These are phyloP conservation scores for Cervus canadensis DNA, from an alignment of 2,113 vertebrate species.

Conservation along the genomic window DNA sequence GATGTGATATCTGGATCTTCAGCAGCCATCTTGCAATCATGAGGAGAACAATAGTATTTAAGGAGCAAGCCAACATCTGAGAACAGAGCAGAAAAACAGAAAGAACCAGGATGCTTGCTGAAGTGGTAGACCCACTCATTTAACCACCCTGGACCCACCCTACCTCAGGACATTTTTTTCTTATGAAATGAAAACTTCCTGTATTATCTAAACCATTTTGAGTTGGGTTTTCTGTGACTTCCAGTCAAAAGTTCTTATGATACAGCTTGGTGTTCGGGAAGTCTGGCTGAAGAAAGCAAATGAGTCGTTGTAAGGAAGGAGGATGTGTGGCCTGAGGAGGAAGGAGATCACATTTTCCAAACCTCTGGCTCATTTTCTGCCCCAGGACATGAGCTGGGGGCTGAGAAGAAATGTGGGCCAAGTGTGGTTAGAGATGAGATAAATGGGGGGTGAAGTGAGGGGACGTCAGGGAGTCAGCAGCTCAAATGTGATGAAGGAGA, in stretches of 20 bases:
- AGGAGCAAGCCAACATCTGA: neutral
- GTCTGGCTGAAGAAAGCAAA: neutral
- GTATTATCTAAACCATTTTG: neutral
- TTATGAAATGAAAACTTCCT: slow-evolving; percentile 35
- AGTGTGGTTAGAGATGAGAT: neutral
- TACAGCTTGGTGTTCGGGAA: neutral
- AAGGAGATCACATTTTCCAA: slow-evolving; percentile 35
- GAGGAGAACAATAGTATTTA: neutral
- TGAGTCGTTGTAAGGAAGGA: neutral
- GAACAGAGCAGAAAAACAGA: neutral
- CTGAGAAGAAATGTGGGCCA: neutral
- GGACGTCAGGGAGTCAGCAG: neutral
- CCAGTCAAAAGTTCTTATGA: neutral
- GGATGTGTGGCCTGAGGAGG: neutral
- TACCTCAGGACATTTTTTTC: neutral
- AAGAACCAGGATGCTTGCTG: neutral
- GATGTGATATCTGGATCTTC: neutral
- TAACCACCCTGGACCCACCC: neutral
- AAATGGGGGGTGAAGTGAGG: neutral
- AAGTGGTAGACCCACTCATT: neutral
- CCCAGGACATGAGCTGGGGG: neutral
- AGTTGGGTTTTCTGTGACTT: slow-evolving; percentile 1
- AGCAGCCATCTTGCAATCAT: neutral
- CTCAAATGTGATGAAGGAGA: neutral
- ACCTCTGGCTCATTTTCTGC: neutral